Percentiles rank a stretch among this genome's conserved stretches.
These are phyloP conservation scores for Aptenodytes forsteri DNA, from an alignment of 2,113 vertebrate genomes.

Conservation along the genomic window DNA sequence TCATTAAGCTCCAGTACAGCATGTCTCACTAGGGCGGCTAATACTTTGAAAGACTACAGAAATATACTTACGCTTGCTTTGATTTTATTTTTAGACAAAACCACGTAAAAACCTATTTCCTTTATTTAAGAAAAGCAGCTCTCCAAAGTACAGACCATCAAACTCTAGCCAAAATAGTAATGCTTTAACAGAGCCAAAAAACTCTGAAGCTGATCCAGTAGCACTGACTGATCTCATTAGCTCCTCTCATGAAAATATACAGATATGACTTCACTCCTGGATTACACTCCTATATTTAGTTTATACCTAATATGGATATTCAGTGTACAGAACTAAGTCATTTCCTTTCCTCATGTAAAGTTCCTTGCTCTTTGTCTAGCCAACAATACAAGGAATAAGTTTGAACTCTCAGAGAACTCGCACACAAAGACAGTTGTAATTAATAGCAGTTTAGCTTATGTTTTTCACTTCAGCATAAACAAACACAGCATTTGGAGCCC, in stretches of 20 bases:
- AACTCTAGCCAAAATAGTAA: background rate
- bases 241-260: conserved; percentile 59
- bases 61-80: background rate
- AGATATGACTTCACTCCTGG: conserved; percentile 78
- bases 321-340: conserved; percentile 57
- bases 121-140: conserved; percentile 1
- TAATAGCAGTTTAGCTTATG: conserved; percentile 10
- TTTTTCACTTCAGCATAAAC: conserved; percentile 7
- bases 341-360: conserved; percentile 72
- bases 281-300: conserved; percentile 78
- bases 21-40: background rate
- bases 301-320: conserved; percentile 81
- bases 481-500: background rate
- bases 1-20: background rate
- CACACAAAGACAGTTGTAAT: conserved; percentile 12
- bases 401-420: background rate
- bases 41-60: background rate
- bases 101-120: background rate
- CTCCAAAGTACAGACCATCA: background rate
- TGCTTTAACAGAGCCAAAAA: conserved; percentile 25
- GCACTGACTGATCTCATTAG: conserved; percentile 63
- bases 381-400: conserved; percentile 76
- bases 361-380: conserved; percentile 73
- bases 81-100: conserved; percentile 24
- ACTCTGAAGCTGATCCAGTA: conserved; percentile 37